Evolutionary conservation across 2,113 vertebrate genomes (phyloP), one percentile per base, ranked within the genome.

Genomic region (Xyrauchen texanus): DNA sequence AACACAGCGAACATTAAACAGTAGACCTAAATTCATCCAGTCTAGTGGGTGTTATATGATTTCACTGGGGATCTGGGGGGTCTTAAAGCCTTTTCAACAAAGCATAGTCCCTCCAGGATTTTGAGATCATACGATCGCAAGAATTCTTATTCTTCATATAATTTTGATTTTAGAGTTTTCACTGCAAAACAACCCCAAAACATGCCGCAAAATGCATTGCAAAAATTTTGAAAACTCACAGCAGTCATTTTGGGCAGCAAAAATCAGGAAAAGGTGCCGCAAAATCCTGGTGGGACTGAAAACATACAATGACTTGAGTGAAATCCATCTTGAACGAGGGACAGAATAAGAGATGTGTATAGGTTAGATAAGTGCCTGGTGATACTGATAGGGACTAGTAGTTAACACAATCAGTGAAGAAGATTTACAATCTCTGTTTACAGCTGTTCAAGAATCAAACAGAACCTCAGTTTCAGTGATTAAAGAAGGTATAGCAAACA

Each of bases 311-410:
- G 77, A 67, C 82, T 60, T 79, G 78, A 85, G 61, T 45, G 42
- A 74, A 86, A 63, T 90, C 77, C 85, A 88, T 87, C 80, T 83
- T 88, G 76, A 82, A 90, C 84, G 84, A 87, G 84, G 83, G 81
- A 63, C 52, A 0, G 52, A 88, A 82, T 83, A 67, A 62, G 81
- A 86, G 87, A 88, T 85, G 83, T 61, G 70, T 68, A 84, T 70
- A 83, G 70, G 11, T 58, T 58, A 57, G 12, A n/a, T 60, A 47
- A 15, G n/a, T n/a, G 47, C 60, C 45, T 51, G 49, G 21, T 63
- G 71, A 62, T 34, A 74, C 15, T 42, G 71, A 74, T 34, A 74
- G 16, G 45, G 71, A 10, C 12, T 52, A 13, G 8, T 21, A 5
- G 44, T 45, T 7, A 51, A 74, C 62, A 58, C 34, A 34, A 13